Evolutionary conservation across 2,113 vertebrate species (phyloP), one percentile per base, ranked within the genome.

Genomic region (Pterophyllum scalare): DNA sequence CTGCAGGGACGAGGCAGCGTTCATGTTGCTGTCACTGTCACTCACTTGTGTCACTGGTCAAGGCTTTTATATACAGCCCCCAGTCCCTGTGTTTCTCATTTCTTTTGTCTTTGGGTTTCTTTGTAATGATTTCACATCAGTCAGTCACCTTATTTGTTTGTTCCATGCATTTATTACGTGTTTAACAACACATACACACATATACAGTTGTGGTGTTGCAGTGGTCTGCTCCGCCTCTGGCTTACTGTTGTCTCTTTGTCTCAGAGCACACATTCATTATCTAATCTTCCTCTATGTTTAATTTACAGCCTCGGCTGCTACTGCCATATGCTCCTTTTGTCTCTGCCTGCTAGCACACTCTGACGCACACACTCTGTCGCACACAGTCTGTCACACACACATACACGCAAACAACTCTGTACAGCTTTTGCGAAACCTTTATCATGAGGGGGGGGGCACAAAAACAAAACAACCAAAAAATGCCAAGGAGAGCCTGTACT

Each of bases 261-360:
- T 96, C 87, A 88, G 92, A 94, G 93, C 91, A 92, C 95, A 96
- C 95, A 95, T 95, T 96, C 95, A 97, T 96, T 96, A 96, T 96
- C 96, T 96, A 96, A 97, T 97, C 95, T 96, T 93, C 93, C 95
- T 95, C 95, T 95, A 96, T 97, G 96, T 96, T 97, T 96, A 96
- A 96, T 97, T 97, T 97, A 97, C 96, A 95, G 95, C 95, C 95
- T 94, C 88, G 90, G 93, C 95, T 93, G 94, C 94, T 94, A 93
- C 92, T 94, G 95, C 96, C 96, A 96, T 97, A 97, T 97, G 96
- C 94, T 95, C 86, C 94, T 94, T 96, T 97, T 97, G 96, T 96
- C 94, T 94, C 80, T 84, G 83, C 86, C 62, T 58, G 57, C 83
- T 81, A 74, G 75, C 88, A 86, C 89, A 82, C 85, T 61, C 79